Evolutionary conservation across 2,113 vertebrate genomes (phyloP).

Genomic region (Rana temporaria): DNA sequence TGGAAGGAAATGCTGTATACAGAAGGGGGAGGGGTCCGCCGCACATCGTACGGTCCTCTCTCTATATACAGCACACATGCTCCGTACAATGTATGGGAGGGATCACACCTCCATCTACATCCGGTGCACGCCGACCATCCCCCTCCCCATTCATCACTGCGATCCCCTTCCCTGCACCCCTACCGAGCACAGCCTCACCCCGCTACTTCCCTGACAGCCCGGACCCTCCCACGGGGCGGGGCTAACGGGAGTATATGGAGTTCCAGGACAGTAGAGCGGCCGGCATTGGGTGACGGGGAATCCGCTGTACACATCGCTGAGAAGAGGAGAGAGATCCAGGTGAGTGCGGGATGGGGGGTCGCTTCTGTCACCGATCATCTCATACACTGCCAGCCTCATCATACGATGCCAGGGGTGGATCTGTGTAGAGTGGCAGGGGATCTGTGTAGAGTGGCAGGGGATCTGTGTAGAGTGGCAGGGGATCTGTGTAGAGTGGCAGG

Average conservation of each 20-base stretch:
- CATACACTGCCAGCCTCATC: too few species aligned
- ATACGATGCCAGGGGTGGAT: neutral
- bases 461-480: too few species aligned
- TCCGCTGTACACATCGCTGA: neutral
- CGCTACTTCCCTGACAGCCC: too few species aligned
- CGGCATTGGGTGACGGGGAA: neutral
- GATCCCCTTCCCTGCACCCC: neutral
- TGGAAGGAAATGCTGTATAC: too few species aligned
- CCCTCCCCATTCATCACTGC: neutral
- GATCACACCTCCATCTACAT: slow-evolving; percentile 3
- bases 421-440: too few species aligned
- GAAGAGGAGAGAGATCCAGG: neutral
- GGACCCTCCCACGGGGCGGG: neutral
- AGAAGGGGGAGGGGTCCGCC: too few species aligned
- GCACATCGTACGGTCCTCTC: too few species aligned
- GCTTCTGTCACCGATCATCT: too few species aligned
- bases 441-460: too few species aligned
- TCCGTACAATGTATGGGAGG: slow-evolving; percentile 5
- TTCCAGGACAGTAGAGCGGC: neutral
- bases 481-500: too few species aligned
- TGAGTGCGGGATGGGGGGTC: neutral
- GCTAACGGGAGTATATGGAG: slow-evolving; percentile 28
- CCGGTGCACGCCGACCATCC: neutral
- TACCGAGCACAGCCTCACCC: neutral
- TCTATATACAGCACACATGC: neutral